Base-by-base conservation (phyloP, 2,888 invertebrate species). In the Heliothis peltigera region DNA sequence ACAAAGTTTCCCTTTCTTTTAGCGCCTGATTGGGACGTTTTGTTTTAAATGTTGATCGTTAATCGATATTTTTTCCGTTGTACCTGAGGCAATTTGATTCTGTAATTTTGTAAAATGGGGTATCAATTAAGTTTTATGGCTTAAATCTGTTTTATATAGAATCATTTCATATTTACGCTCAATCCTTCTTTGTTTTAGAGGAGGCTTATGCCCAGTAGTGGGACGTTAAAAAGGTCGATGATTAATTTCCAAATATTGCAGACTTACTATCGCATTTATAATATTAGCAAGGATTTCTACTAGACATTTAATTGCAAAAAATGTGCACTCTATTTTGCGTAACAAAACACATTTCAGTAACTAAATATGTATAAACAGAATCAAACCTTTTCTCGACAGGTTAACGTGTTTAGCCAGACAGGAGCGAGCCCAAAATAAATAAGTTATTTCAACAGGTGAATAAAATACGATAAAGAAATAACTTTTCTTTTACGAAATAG, bases 1-100 rank as follows among this genome's bases (percentile, higher is more conserved):
- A 64, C 70, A 73, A 80, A 81, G 69, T 79, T 79, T 75, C 52
- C 43, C 58, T 70, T 73, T 74, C 76, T 77, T 81, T 81, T 70
- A 75, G 75, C 73, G 73, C 68, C 68, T 70, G 58, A 78, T 74
- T 71, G 70, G 61, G 58, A 67, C 71, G 60, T 79, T 82, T 74
- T 60, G 66, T 70, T 77, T 68, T 46, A 67, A 75, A 76, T 72
- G 54, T 72, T 72, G 53, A 74, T 71, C 62, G 68, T 63, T 60
- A 76, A 70, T 74, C 68, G 79, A 74, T 74, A 39, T 43, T 57
- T 75, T 62, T 67, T 56, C 55, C 49, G 64, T 64, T 65, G 64
- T 70, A 49, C 18, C n/a, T 39, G 10, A 44, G 10, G 12, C 19
- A 75, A 69, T 35, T 56, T 32, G 21, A 64, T 57, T 60, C 57